A percentile compares a stretch with the other conserved stretches of the same genome.
Evolutionary conservation across 2,113 vertebrate genomes (phyloP).

Genomic region (Dicrurus megarhynchus): DNA sequence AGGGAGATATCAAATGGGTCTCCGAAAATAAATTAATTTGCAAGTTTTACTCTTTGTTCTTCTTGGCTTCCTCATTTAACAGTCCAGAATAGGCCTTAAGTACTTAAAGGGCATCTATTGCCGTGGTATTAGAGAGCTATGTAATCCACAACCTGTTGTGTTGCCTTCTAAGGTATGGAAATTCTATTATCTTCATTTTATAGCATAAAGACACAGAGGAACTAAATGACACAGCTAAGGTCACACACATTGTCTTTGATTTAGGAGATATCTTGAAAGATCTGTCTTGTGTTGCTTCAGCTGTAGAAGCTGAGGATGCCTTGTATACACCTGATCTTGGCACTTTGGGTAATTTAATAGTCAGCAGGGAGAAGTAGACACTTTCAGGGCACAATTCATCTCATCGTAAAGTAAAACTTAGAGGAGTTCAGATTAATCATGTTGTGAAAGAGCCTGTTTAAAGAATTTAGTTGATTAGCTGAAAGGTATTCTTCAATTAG

Average conservation of each 20-base stretch:
- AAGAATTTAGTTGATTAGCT: constrained; percentile 17
- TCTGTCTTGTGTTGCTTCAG: not conserved
- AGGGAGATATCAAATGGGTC: not conserved
- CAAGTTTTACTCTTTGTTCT: not conserved
- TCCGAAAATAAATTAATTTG: not conserved
- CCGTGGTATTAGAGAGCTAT: not conserved
- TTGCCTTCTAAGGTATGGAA: not conserved
- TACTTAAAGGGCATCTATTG: not conserved
- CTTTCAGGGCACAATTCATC: not conserved
- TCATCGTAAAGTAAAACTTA: not conserved
- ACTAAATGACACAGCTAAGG: not conserved
- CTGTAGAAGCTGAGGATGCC: not conserved
- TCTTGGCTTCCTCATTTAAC: not conserved
- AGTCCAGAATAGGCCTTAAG: not conserved
- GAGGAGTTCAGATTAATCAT: not conserved
- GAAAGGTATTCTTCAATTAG: not conserved
- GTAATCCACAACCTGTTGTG: not conserved
- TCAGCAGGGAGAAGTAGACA: not conserved
- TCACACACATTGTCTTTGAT: not conserved
- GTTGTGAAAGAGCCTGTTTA: not conserved
- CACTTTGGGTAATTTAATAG: not conserved
- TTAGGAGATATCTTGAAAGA: not conserved
- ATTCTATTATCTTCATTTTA: not conserved
- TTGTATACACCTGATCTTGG: not conserved
- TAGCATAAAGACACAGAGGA: not conserved